Base-by-base conservation (phyloP, 2,113 vertebrate genomes). In the Epinephelus fuscoguttatus region DNA sequence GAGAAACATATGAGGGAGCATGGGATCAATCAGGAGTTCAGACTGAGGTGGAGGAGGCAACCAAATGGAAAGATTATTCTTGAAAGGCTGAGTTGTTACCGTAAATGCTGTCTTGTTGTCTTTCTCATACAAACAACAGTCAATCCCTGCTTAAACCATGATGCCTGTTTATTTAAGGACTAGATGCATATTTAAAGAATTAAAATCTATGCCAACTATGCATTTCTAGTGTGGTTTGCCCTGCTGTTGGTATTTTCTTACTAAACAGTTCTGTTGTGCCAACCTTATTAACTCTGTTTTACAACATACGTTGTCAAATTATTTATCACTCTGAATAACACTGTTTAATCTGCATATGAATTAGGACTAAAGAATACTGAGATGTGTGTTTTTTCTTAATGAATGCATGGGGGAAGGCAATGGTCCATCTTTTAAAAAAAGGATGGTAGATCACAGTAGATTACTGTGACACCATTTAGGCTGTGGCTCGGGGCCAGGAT, bases 311-410 rank as follows among this genome's bases (percentile, higher is more conserved):
- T 79, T 70, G 27, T 64, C 18, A 59, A 81, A 59, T 56, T 42
- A 9, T 77, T 73, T n/a, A 23, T 74, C 50, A 63, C 49, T 72
- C 42, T 45, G 23, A 61, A 62, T 9, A 67, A 14, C 47, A 56
- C 56, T 23, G 37, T 75, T 33, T 67, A 76, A 71, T 66, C 60
- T 71, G 55, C 71, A 81, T 62, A 50, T 52, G 50, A 78, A 78
- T 74, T 45, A 74, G 50, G 30, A 53, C 62, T 50, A 14, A 63
- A 50, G 52, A 57, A 42, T 42, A 57, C 33, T 23, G 19, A 56
- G 21, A 19, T 45, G 30, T 66, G 60, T 66, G 11, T 42, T 66
- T 55, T 42, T 66, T 67, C 25, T 69, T 61, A 63, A 50, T 69
- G 42, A 73, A 45, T 47, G 80, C 50, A 59, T 52, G 37, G 30